Conservation (phyloP, 92 coral and sea anemone genomes). For the Epizoanthus rinbou region DNA sequence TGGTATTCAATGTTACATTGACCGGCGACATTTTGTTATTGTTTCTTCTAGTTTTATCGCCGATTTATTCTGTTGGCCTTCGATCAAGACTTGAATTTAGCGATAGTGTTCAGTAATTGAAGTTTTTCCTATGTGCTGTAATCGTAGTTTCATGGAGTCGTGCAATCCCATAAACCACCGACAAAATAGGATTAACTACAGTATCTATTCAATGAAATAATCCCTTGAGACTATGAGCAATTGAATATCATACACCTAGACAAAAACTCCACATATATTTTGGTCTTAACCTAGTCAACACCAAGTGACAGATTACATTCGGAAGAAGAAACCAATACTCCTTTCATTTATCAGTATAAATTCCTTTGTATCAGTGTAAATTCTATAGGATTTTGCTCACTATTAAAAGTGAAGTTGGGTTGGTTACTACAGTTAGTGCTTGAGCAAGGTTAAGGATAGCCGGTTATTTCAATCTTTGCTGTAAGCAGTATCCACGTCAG, state of each 20-base stretch:
- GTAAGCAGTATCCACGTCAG: too few relatives aligned
- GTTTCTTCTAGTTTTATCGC: neutral
- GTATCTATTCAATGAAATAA: neutral
- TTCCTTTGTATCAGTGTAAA: too few relatives aligned
- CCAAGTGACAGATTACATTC: neutral
- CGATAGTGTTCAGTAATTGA: neutral
- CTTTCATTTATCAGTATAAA: neutral
- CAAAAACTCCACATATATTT: neutral
- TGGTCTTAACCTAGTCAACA: neutral
- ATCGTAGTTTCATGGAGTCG: neutral
- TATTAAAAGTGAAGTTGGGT: too few relatives aligned
- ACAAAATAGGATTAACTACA: neutral
- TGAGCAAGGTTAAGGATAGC: too few relatives aligned
- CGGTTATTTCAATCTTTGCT: too few relatives aligned
- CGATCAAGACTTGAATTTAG: neutral
- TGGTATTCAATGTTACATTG: too few relatives aligned
- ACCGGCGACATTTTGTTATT: neutral
- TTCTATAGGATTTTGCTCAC: too few relatives aligned
- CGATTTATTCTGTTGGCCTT: neutral
- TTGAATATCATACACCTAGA: neutral
- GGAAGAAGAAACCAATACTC: neutral
- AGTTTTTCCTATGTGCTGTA: neutral
- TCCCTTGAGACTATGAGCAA: neutral
- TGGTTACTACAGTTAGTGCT: too few relatives aligned
- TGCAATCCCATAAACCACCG: constrained; percentile 13